phyloP scores from a whole-genome alignment of 2,888 invertebrate species.

The Siphlonurus alternatus region DNA sequence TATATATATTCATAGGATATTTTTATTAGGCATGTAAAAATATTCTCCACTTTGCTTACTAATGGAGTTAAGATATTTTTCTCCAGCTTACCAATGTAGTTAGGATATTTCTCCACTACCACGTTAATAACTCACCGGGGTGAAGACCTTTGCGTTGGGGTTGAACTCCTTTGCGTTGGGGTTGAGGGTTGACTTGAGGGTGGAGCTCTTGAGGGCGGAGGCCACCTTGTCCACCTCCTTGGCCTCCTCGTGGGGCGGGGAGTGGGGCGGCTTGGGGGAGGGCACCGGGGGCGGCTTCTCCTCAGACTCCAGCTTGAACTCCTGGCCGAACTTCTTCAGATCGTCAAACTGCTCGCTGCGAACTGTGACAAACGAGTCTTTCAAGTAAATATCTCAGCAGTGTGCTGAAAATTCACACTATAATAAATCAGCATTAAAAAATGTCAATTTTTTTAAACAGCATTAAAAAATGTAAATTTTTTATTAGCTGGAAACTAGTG shows the following conservation, averaged over 20 bases:
- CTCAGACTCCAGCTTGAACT: constrained; percentile 46
- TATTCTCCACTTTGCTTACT: no score
- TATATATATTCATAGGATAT: no score
- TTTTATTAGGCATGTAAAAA: no score
- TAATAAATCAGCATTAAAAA: no score
- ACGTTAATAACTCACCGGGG: constrained; percentile 54
- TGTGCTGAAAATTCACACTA: no score
- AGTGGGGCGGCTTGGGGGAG: constrained; percentile 8
- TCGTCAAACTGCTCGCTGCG: constrained; percentile 27
- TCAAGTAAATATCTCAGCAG: no score
- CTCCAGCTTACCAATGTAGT: no score
- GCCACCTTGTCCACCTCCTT: constrained; percentile 34
- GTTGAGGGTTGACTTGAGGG: constrained; percentile 50
- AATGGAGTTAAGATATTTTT: no score
- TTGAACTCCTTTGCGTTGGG: constrained; percentile 79
- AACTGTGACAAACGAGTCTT: constrained; percentile 9
- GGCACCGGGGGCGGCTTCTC: constrained; percentile 17
- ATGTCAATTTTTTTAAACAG: no score
- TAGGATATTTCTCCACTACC: no score
- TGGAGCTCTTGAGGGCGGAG: constrained; percentile 49
- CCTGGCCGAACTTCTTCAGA: constrained; percentile 59
- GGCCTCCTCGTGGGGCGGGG: constrained; percentile 9
- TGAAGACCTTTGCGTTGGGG: constrained; percentile 78
- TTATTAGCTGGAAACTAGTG: no score
- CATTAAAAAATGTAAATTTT: no score